Conservation (phyloP, 2,888 invertebrate species). For the Melitaea athalia region DNA sequence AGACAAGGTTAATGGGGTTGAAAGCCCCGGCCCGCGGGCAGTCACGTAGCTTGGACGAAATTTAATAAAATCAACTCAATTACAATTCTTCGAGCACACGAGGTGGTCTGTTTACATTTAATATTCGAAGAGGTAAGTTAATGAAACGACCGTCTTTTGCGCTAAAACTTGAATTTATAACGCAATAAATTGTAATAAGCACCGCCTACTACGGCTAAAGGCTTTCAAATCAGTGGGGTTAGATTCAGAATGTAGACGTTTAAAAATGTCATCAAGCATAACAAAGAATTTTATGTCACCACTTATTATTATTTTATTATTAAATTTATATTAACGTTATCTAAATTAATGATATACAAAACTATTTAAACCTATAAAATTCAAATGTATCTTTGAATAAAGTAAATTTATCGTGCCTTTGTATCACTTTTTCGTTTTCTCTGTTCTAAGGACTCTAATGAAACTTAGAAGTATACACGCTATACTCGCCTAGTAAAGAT, state of each 20-base stretch:
- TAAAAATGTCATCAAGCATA: slow-evolving; percentile 9
- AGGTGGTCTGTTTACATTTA: slow-evolving; percentile 48
- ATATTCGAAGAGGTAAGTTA: slow-evolving; percentile 33
- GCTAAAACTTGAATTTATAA: slow-evolving; percentile 34
- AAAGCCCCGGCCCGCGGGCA: slow-evolving; percentile 64
- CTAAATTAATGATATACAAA: not conserved
- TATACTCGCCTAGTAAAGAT: slow-evolving; percentile 27
- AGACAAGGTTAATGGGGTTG: slow-evolving; percentile 80
- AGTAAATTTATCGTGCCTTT: not conserved
- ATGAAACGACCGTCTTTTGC: slow-evolving; percentile 30
- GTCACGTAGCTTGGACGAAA: slow-evolving; percentile 67
- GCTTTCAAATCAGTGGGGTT: slow-evolving; percentile 35
- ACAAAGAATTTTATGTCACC: not conserved
- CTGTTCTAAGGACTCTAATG: slow-evolving; percentile 12
- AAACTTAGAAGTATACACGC: slow-evolving; percentile 25
- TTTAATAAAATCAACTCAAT: slow-evolving; percentile 73
- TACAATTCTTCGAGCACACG: slow-evolving; percentile 54
- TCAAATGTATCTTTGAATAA: not conserved
- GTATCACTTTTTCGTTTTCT: slow-evolving; percentile 5
- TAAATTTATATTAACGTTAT: not conserved
- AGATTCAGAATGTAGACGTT: slow-evolving; percentile 10
- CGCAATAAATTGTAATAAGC: slow-evolving; percentile 34
- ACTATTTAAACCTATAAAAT: not conserved
- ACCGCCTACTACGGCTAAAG: slow-evolving; percentile 27
- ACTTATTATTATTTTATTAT: too few relatives aligned